Base-by-base conservation (phyloP, 2,113 vertebrate genomes). In the Atractosteus spatula region DNA sequence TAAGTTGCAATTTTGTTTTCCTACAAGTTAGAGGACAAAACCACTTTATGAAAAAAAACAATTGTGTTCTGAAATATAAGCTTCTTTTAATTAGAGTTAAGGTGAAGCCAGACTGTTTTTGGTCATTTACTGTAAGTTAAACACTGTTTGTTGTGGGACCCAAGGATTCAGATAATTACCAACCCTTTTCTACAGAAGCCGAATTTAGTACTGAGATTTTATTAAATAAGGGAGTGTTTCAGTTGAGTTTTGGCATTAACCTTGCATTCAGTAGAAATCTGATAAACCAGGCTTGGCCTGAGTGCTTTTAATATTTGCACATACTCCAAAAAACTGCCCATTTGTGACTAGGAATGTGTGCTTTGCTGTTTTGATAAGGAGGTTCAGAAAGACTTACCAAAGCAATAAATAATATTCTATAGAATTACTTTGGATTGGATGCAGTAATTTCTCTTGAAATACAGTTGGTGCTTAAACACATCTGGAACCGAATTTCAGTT, bases 31-130 rank as follows among this genome's bases (percentile, higher is more conserved):
- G 43, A 7, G 69, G 75, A 78, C 72, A 72, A 69, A 77, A 70
- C 2, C 68, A 8, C 12, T 29, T 14, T 70, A 79, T 88, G 81
- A 88, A 89, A 82, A 29, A 80, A 73, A 64, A 70, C 45, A 64
- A 83, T 87, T 88, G 87, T 90, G 76, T 74, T 74, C 74, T 43
- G 72, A 78, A 55, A n/a, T 69, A 66, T 69, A 45, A 42, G 68
- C 72, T 29, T 29, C 78, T 77, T 86, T 88, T 81, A 73, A 75
- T 75, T 84, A 42, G 81, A 81, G 79, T 72, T 83, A 77, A 83
- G 76, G 79, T 67, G 10, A 72, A 61, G 73, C 29, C 51, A 69
- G 64, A 73, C 68, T 29, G 41, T 8, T 29, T 29, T 29, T 29
- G 1, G 1, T 29, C 29, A 29, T 29, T 29, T 29, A 29, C 29